These are phyloP conservation scores for Acanthosepion lycidas DNA, from an alignment of 2,888 invertebrate species.

Conservation along the genomic window DNA sequence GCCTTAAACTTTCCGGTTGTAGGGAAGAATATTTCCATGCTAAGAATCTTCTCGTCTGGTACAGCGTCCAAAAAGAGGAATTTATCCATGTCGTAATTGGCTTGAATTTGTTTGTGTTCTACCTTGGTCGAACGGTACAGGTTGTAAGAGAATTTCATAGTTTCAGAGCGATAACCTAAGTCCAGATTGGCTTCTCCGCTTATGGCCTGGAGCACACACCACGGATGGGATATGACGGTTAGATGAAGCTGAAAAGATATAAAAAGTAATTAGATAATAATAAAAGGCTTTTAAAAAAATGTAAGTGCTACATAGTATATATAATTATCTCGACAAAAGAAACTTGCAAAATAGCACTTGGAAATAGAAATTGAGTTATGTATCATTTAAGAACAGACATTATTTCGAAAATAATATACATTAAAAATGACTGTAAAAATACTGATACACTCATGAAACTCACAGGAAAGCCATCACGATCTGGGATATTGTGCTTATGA, in stretches of 20 bases:
- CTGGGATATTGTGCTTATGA: too few species aligned
- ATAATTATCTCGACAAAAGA: too few species aligned
- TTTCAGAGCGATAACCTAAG: conserved; percentile 54
- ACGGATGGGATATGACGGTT: conserved; percentile 57
- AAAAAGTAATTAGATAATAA: background rate
- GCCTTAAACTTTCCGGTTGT: conserved; percentile 60
- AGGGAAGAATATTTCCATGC: conserved; percentile 51
- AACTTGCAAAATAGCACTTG: too few species aligned
- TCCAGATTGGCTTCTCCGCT: conserved; percentile 57
- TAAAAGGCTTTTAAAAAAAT: too few species aligned
- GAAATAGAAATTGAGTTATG: too few species aligned
- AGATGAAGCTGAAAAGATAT: conserved; percentile 51
- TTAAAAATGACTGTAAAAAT: too few species aligned
- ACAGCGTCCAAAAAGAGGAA: conserved; percentile 49
- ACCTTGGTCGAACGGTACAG: conserved; percentile 55
- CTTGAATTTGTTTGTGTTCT: conserved; percentile 53
- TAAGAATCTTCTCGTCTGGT: conserved; percentile 36
- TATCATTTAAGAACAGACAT: too few species aligned
- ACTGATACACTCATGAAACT: too few species aligned
- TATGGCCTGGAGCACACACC: conserved; percentile 54
- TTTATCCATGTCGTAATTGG: conserved; percentile 54
- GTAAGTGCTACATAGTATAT: too few species aligned
- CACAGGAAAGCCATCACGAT: too few species aligned
- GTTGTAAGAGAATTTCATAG: conserved; percentile 59
- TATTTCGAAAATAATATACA: too few species aligned